Conservation (phyloP, 1,140 invertebrate species). For the Caenorhabditis tropicalis region DNA sequence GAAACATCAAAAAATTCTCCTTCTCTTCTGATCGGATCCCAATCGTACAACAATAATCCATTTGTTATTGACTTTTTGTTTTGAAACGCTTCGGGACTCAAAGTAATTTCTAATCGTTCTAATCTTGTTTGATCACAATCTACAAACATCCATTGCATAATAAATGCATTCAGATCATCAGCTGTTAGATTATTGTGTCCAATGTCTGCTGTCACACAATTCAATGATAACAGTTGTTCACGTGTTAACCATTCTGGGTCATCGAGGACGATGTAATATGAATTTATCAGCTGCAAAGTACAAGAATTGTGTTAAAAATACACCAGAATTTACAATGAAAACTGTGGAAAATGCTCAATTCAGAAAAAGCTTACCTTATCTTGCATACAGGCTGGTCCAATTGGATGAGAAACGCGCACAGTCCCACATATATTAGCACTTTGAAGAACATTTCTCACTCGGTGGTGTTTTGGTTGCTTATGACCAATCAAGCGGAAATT, state of each 20-base stretch:
- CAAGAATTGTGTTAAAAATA: background rate
- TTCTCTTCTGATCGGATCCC: background rate
- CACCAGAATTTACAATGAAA: background rate
- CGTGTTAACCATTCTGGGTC: constrained; percentile 3
- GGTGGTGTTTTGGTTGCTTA: background rate
- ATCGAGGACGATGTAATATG: background rate
- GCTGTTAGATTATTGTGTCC: constrained; percentile 28
- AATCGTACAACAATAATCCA: background rate
- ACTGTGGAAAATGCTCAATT: too few relatives aligned
- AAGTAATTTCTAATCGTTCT: background rate
- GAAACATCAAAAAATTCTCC: background rate
- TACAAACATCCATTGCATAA: constrained; percentile 11
- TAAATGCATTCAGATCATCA: constrained; percentile 2
- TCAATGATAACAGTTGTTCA: constrained; percentile 1
- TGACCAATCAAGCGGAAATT: background rate
- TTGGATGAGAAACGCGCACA: background rate
- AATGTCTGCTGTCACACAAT: background rate
- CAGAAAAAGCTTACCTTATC: background rate
- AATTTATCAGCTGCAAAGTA: background rate
- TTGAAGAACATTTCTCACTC: background rate
- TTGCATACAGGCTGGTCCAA: constrained; percentile 2
- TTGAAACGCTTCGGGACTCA: constrained; percentile 2
- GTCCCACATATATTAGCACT: background rate
- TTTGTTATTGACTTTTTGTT: background rate
- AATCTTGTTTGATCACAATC: background rate